phyloP scores from a whole-genome alignment of 2,113 vertebrate genomes.

The Apteryx mantelli region DNA sequence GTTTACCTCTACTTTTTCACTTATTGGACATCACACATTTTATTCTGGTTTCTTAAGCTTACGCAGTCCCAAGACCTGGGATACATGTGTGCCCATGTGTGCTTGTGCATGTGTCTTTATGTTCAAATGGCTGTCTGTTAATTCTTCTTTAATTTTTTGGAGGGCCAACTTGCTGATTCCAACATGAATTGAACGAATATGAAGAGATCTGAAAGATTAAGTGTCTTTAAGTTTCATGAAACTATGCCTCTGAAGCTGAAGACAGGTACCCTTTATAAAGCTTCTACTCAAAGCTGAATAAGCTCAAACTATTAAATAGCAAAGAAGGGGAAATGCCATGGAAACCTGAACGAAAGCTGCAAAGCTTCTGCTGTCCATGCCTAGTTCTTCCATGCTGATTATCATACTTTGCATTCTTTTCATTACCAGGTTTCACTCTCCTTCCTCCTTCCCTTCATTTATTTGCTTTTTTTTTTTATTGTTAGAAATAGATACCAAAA shows the following conservation, averaged over 20 bases:
- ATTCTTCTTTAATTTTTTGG: not conserved
- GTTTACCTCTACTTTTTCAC: not conserved
- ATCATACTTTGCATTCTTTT: not conserved
- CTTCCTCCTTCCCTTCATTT: not conserved
- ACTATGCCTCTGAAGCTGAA: not conserved
- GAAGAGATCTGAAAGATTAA: not conserved
- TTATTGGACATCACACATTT: not conserved
- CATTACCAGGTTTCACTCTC: not conserved
- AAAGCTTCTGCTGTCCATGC: not conserved
- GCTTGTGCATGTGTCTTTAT: not conserved
- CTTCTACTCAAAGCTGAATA: not conserved
- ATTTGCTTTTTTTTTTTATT: not conserved
- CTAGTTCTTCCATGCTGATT: not conserved
- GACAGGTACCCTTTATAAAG: not conserved
- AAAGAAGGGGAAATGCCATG: not conserved
- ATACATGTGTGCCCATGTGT: rapidly evolving
- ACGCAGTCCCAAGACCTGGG: rapidly evolving
- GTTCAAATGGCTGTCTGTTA: not conserved
- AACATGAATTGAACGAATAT: not conserved
- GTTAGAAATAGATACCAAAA: not conserved
- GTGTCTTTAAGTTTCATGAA: not conserved
- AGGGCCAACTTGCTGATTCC: not conserved
- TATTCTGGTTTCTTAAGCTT: not conserved
- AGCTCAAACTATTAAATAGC: rapidly evolving
- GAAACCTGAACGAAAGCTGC: not conserved